phyloP scores from a whole-genome alignment of 30 jellyfish, hydroid and myxozoan species.

The Cassiopea andromeda region DNA sequence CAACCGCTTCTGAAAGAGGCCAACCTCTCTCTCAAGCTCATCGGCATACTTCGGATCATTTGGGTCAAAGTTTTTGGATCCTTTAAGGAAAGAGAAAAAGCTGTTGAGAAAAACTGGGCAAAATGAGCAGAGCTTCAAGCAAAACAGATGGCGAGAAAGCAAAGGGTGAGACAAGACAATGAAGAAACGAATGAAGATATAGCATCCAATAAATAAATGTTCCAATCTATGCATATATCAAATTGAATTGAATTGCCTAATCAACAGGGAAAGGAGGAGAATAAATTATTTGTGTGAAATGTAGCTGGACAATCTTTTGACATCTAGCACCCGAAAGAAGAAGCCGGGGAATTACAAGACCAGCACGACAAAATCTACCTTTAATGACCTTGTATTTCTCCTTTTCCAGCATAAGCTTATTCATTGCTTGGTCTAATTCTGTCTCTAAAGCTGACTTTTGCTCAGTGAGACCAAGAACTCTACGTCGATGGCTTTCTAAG shows the following conservation, averaged over 20 bases:
- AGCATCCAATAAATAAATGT: background rate
- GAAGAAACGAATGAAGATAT: background rate
- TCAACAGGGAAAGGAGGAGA: background rate
- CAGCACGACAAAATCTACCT: conserved; percentile 60
- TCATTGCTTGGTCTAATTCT: conserved; percentile 85
- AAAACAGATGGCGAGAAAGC: background rate
- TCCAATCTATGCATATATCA: background rate
- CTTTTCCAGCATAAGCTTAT: conserved; percentile 77
- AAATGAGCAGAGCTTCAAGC: background rate
- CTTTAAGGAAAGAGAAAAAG: conserved; percentile 17
- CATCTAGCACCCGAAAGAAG: too few relatives aligned
- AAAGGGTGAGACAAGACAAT: background rate
- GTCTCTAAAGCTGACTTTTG: conserved; percentile 70
- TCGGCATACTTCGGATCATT: conserved; percentile 87
- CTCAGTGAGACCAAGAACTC: conserved; percentile 54
- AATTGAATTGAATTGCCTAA: background rate
- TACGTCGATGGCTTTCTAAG: conserved; percentile 71
- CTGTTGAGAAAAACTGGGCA: background rate
- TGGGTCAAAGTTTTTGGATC: conserved; percentile 71
- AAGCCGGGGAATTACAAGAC: conserved; percentile 7
- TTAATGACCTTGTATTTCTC: conserved; percentile 80
- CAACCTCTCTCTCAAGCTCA: conserved; percentile 94
- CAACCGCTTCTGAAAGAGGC: conserved; percentile 85
- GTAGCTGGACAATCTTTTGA: too few relatives aligned
- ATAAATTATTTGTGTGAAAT: background rate